phyloP scores from a whole-genome alignment of 2,797 vertebrate species.

The Siniperca undulata region DNA sequence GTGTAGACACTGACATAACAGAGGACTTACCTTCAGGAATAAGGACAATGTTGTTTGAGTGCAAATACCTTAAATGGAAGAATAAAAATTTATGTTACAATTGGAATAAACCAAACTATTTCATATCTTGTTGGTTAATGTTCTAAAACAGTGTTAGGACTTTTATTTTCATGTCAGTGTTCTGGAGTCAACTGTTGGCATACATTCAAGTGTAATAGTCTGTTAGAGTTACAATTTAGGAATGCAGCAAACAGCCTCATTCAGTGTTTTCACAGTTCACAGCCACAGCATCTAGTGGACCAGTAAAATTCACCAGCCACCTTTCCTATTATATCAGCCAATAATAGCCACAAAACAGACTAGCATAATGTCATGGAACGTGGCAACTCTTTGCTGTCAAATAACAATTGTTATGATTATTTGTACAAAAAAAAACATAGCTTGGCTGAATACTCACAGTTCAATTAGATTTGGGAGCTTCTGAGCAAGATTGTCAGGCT shows the following conservation, averaged over 20 bases:
- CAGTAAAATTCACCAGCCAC: background rate
- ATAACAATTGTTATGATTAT: background rate
- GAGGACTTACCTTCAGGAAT: conserved; percentile 93
- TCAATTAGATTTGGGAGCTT: conserved; percentile 99
- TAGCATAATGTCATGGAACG: background rate
- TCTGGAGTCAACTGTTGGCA: background rate
- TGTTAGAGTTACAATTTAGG: background rate
- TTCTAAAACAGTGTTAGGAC: background rate
- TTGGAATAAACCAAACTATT: background rate
- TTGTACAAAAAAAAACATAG: background rate
- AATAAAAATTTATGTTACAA: background rate
- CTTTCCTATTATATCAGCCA: background rate
- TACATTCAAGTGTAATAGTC: background rate
- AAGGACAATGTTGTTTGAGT: conserved; percentile 97
- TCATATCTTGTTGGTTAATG: background rate
- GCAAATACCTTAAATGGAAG: conserved; percentile 90
- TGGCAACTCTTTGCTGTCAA: background rate
- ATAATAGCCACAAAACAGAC: background rate
- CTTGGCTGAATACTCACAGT: conserved; percentile 88
- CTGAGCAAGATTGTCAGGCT: conserved; percentile 98
- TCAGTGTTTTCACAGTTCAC: background rate
- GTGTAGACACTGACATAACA: background rate
- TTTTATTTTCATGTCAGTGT: conserved; percentile 11
- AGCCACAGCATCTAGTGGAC: background rate
- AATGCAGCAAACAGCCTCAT: background rate